Percentiles rank a stretch among this genome's conserved stretches.
Evolutionary conservation across 2,797 vertebrate species (phyloP).

Genomic region (Mycteria americana): DNA sequence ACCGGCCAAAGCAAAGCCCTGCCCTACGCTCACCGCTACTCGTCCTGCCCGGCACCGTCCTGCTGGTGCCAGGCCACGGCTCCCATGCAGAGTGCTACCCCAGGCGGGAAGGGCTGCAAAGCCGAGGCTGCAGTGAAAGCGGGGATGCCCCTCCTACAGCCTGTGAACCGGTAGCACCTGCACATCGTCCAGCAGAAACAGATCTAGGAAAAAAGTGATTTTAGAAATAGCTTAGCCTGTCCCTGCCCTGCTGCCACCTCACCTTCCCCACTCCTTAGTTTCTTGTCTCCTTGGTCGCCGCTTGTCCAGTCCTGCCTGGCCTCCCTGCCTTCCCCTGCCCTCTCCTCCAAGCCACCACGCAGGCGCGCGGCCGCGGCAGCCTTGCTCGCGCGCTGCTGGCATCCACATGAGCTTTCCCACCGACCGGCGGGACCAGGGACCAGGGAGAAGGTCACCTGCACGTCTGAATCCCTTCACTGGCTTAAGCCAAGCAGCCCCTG

Average conservation of each 20-base stretch:
- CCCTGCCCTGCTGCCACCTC: neutral
- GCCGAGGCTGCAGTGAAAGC: neutral
- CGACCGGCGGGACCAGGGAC: neutral
- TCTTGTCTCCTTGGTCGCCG: neutral
- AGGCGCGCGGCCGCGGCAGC: fast-evolving
- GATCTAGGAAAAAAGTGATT: neutral
- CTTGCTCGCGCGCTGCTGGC: neutral
- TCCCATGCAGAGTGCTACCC: neutral
- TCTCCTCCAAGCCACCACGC: neutral
- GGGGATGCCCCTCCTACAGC: neutral
- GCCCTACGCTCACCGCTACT: neutral
- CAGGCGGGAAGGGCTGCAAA: neutral
- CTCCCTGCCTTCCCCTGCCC: neutral
- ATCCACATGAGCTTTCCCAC: neutral
- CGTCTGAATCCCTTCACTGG: neutral
- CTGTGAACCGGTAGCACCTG: neutral
- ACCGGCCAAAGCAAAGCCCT: neutral
- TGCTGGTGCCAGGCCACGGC: neutral
- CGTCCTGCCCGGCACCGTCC: fast-evolving
- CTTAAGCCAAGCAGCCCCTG: neutral
- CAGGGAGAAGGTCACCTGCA: neutral
- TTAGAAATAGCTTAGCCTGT: neutral
- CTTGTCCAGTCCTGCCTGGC: neutral
- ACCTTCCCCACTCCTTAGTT: neutral
- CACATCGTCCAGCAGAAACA: neutral